Base-by-base conservation (phyloP, 2,113 vertebrate genomes). In the Polyodon spathula region DNA sequence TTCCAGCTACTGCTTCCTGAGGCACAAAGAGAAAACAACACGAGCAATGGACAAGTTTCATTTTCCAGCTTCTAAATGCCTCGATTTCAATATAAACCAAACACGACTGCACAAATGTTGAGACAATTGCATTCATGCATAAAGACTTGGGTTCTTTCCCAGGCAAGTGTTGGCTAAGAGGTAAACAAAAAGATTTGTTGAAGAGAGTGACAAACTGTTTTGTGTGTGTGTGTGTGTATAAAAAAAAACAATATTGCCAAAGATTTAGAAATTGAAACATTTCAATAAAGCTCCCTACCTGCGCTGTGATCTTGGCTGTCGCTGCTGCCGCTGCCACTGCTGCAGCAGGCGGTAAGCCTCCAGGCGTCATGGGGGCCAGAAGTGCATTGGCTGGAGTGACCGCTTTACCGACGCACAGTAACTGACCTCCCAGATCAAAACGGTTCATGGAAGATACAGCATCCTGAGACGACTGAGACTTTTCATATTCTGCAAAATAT, bases 391-490 rank as follows among this genome's bases (percentile, higher is more conserved):
- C 93, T 1, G 93, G 94, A 0, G 94, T 97, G 66, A 97, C 93
- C 0, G 94, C 93, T 75, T 95, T 95, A 51, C 93, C 94, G 12
- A 97, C 94, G 1, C 94, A 81, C 17, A 97, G 87, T 63, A 95
- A 97, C 66, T 97, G 94, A 43, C 94, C 94, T 5, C 96, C 96
- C 53, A 98, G 80, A 73, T 98, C 96, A 69, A 98, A 98, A 56
- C 98, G 93, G 80, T 98, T 98, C 95, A 98, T 98, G 60, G 96
- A 98, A n/a, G 96, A 97, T 8, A 98, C 96, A 0, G 96, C 95
- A 4, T 98, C 96, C 73, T 95, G 85, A 5, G 96, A 86, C 50
- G 95, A 98, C 81, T 98, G 96, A 1, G 93, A 91, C 76, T 97
- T 97, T 69, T 98, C 96, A 2, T 98, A 98, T 58, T 98, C 95